A percentile compares a stretch with the other conserved stretches of the same genome.
Conservation (phyloP, 2,888 invertebrate species). For the Dicycla oo region DNA sequence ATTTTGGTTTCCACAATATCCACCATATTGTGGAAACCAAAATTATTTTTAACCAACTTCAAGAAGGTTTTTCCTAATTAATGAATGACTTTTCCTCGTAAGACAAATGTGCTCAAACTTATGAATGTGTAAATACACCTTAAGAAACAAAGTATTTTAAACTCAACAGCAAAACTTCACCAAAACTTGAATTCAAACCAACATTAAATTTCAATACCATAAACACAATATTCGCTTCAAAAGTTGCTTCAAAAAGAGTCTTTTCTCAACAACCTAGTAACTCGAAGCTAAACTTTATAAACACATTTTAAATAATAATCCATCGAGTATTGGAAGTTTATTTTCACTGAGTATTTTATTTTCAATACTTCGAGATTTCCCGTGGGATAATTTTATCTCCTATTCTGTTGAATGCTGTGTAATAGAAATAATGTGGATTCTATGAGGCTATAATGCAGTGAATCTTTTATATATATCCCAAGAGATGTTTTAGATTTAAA, state of each 20-base stretch:
- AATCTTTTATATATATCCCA: background rate
- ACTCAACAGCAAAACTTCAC: background rate
- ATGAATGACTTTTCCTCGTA: too few relatives aligned
- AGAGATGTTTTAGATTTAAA: background rate
- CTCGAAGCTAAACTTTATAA: slow-evolving; percentile 12
- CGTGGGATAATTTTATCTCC: slow-evolving; percentile 35
- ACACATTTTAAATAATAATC: slow-evolving; percentile 53
- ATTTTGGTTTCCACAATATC: too few relatives aligned
- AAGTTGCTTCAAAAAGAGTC: slow-evolving; percentile 4
- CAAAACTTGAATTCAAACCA: slow-evolving; percentile 8
- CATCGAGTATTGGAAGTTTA: slow-evolving; percentile 36
- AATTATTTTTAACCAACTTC: too few relatives aligned
- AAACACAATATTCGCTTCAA: slow-evolving; percentile 16
- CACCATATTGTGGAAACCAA: too few relatives aligned
- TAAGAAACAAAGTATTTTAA: background rate
- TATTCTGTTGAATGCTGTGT: slow-evolving; percentile 19
- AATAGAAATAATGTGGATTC: slow-evolving; percentile 1
- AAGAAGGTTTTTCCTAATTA: too few relatives aligned
- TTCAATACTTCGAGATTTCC: slow-evolving; percentile 43
- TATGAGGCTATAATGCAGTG: slow-evolving; percentile 1
- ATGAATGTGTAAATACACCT: background rate
- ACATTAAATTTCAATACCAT: slow-evolving; percentile 18
- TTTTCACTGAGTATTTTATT: slow-evolving; percentile 34
- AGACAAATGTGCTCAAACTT: background rate
- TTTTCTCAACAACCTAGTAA: slow-evolving; percentile 8